These are phyloP conservation scores for Paedocypris micromegethes DNA, from an alignment of 2,797 vertebrate genomes.

Conservation along the genomic window DNA sequence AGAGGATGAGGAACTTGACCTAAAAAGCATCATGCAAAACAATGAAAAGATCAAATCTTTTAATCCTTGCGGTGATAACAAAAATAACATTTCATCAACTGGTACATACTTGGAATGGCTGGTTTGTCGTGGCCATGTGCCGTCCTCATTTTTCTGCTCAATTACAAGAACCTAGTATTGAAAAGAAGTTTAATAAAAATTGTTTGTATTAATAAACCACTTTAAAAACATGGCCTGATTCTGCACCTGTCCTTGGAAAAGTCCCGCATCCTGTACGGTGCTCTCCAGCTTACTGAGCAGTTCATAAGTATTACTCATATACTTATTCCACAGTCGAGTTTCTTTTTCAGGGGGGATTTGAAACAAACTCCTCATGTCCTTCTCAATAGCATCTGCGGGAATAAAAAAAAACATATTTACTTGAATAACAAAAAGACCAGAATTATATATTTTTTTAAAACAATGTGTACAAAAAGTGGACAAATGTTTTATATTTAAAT, in stretches of 20 bases:
- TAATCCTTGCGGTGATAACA: not conserved
- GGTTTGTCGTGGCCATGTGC: conserved; percentile 90
- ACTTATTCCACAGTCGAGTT: conserved; percentile 93
- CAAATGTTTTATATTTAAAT: not conserved
- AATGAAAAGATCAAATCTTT: not conserved
- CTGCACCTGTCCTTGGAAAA: conserved; percentile 92
- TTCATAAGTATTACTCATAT: conserved; percentile 90
- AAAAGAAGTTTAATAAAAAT: conserved; percentile 18
- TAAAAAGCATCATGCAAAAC: conserved; percentile 47
- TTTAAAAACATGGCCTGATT: not conserved
- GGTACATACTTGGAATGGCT: conserved; percentile 79
- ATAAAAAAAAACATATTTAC: not conserved
- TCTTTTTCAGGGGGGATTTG: conserved; percentile 85
- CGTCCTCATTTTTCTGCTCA: conserved; percentile 93
- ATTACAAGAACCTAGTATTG: conserved; percentile 84
- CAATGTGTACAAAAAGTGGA: too few relatives aligned
- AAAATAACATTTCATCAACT: not conserved
- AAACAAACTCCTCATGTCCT: conserved; percentile 89
- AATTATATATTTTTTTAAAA: too few relatives aligned
- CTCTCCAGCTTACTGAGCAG: conserved; percentile 91
- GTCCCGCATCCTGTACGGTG: conserved; percentile 92
- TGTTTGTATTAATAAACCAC: not conserved
- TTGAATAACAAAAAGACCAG: too few relatives aligned
- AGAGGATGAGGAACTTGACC: conserved; percentile 85
- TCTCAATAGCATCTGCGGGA: conserved; percentile 84